Conservation (phyloP, 1,140 invertebrate genomes). For the Bicyclus anynana region DNA sequence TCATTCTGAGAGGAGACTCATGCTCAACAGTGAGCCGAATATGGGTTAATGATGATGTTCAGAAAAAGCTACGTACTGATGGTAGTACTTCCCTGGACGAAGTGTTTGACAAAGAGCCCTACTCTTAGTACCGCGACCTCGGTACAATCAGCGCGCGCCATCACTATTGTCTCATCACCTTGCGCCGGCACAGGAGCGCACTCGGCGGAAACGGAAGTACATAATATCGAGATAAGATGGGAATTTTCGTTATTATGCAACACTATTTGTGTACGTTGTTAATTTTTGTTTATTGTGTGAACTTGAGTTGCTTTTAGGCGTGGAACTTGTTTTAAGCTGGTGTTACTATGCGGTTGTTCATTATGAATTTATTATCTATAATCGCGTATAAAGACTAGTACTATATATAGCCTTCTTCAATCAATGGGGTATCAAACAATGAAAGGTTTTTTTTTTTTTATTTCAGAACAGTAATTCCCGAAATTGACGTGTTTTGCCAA, state of each 20-base stretch:
- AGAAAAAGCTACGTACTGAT: too few relatives aligned
- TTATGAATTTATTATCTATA: too few relatives aligned
- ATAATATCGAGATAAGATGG: neutral
- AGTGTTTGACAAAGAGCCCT: neutral
- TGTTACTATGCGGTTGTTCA: too few relatives aligned
- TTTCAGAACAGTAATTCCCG: too few relatives aligned
- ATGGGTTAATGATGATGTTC: too few relatives aligned
- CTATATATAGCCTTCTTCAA: too few relatives aligned
- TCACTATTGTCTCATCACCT: conserved; percentile 4
- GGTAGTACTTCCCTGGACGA: neutral
- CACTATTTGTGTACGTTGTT: neutral
- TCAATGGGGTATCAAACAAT: too few relatives aligned
- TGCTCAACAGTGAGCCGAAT: too few relatives aligned
- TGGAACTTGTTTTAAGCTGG: neutral
- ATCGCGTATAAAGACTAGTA: too few relatives aligned
- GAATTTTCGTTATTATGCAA: conserved; percentile 7
- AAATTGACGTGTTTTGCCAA: too few relatives aligned
- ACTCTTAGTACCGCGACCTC: neutral
- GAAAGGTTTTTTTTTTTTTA: too few relatives aligned
- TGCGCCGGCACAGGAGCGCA: neutral
- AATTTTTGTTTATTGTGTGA: neutral
- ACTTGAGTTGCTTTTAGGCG: neutral
- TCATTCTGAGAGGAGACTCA: too few relatives aligned
- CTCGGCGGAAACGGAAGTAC: conserved; percentile 2
- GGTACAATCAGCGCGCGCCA: neutral